Percentiles rank a stretch among this genome's conserved stretches.
These are phyloP conservation scores for rabbit (Oryctolagus cuniculus) DNA, from an alignment of 2,113 vertebrate genomes.

Conservation along the genomic window mOryCun1.1 NC_091433.1:36160001-36160500, in stretches of 20 bases:
- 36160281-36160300: no score
- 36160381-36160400: not conserved
- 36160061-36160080: no score
- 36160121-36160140: no score
- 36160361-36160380: not conserved
- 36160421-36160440: not conserved
- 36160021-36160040: no score
- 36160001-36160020: no score
- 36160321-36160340: not conserved
- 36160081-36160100: no score
- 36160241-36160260: not conserved
- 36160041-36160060: no score
- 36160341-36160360: not conserved
- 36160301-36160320: not conserved
- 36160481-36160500: not conserved
- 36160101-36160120: no score
- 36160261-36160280: not conserved
- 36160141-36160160: no score
- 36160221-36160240: not conserved
- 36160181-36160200: not conserved
- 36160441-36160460: not conserved
- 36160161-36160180: not conserved
- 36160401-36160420: not conserved
- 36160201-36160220: not conserved
- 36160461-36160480: not conserved